Conservation (phyloP, 2,797 vertebrate species). For the Chiloscyllium punctatum region DNA sequence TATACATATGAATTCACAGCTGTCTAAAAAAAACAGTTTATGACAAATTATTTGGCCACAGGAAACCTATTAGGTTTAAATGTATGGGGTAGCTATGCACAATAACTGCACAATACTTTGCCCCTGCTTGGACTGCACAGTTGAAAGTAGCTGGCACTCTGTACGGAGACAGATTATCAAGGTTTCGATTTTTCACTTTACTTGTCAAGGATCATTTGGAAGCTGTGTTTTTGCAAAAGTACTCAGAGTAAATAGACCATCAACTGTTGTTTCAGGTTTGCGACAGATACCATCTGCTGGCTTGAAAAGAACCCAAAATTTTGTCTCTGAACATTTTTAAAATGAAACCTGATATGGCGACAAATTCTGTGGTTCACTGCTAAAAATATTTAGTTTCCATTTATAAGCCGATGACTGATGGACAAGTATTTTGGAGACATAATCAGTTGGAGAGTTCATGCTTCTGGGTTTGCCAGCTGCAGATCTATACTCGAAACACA, state of each 20-base stretch:
- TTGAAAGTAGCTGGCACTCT: conserved; percentile 28
- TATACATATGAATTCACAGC: neutral
- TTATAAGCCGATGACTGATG: conserved; percentile 30
- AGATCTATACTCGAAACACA: neutral
- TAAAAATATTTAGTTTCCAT: conserved; percentile 37
- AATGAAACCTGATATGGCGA: conserved; percentile 32
- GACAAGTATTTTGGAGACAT: conserved; percentile 29
- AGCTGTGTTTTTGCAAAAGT: conserved; percentile 30
- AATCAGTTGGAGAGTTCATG: conserved; percentile 1
- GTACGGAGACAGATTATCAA: conserved; percentile 28
- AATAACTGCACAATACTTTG: neutral
- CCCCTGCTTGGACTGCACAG: conserved; percentile 8
- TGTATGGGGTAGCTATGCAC: neutral
- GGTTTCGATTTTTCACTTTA: conserved; percentile 32
- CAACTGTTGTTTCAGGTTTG: conserved; percentile 35
- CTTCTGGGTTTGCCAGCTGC: conserved; percentile 8
- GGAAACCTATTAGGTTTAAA: neutral
- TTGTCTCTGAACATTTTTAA: conserved; percentile 29
- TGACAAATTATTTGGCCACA: neutral
- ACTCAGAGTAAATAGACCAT: conserved; percentile 37
- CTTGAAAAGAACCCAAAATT: conserved; percentile 16
- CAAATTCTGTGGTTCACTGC: conserved; percentile 22
- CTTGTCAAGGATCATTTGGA: conserved; percentile 36
- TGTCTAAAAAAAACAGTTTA: neutral
- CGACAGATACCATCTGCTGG: conserved; percentile 37